Percentiles rank a stretch among this genome's conserved stretches.
These are phyloP conservation scores for Brachirus orientalis DNA, from an alignment of 2,113 vertebrate species.

Conservation along the genomic window DNA sequence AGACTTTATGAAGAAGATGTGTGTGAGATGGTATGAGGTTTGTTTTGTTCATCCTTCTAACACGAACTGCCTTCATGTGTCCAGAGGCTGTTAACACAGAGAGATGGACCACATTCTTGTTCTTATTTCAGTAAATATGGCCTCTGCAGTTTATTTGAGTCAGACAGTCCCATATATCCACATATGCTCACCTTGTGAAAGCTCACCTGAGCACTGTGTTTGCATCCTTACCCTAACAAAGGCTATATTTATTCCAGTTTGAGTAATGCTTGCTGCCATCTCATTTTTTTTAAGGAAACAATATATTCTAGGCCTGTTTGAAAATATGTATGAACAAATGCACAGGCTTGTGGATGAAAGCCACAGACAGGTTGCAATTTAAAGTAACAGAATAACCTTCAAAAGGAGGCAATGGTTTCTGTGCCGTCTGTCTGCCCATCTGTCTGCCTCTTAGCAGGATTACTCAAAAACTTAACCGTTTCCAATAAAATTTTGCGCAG, in stretches of 20 bases:
- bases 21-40: too few relatives aligned
- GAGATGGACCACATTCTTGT: too few relatives aligned
- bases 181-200: not conserved
- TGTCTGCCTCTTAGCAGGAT: not conserved
- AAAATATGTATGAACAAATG: not conserved
- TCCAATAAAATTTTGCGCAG: too few relatives aligned
- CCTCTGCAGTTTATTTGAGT: not conserved
- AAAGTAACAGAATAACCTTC: not conserved
- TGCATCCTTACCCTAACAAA: conserved; percentile 15
- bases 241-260: conserved; percentile 1
- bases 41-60: too few relatives aligned
- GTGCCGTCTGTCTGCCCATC: too few relatives aligned
- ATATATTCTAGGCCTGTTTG: not conserved
- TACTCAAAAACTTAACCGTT: not conserved
- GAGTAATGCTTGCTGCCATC: not conserved
- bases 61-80: too few relatives aligned
- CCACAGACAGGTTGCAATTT: not conserved
- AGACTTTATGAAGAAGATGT: too few relatives aligned
- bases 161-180: conserved; percentile 2
- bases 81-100: too few relatives aligned
- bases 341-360: not conserved
- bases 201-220: not conserved
- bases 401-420: not conserved
- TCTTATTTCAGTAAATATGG: not conserved
- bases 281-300: conserved; percentile 1